These are phyloP conservation scores for Brachionus rotundiformis DNA, from an alignment of 1,140 invertebrate genomes.

Conservation along the genomic window DNA sequence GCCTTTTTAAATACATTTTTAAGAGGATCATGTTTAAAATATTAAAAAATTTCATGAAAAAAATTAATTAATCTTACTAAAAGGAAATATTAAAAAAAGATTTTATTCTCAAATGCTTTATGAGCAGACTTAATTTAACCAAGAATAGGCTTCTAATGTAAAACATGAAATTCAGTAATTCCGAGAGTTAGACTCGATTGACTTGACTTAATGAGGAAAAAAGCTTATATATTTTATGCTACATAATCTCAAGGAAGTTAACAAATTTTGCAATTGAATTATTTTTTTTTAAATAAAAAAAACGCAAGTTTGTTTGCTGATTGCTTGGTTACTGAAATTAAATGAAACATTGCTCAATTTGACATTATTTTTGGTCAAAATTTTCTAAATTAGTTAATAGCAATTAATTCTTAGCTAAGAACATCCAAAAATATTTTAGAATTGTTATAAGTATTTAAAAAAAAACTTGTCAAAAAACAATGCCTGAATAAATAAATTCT, in stretches of 20 bases:
- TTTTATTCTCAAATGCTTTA: neutral
- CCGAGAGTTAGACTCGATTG: neutral
- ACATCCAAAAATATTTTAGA: no score
- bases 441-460: no score
- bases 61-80: neutral
- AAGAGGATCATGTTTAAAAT: conserved; percentile 9
- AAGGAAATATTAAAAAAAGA: neutral
- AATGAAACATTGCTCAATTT: neutral
- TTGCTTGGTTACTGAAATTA: conserved; percentile 1
- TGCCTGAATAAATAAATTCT: no score
- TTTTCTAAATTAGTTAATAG: neutral
- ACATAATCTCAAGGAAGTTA: neutral
- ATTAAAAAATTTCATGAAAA: conserved; percentile 22
- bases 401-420: neutral
- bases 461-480: no score
- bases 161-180: neutral
- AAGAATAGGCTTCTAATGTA: neutral
- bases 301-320: neutral
- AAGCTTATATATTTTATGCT: neutral
- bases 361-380: neutral
- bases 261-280: neutral
- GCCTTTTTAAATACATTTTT: neutral
- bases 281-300: neutral
- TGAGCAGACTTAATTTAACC: neutral
- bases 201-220: neutral